These are phyloP conservation scores for Orthochromis malagaraziensis DNA, from an alignment of 2,113 vertebrate species.

Conservation along the genomic window DNA sequence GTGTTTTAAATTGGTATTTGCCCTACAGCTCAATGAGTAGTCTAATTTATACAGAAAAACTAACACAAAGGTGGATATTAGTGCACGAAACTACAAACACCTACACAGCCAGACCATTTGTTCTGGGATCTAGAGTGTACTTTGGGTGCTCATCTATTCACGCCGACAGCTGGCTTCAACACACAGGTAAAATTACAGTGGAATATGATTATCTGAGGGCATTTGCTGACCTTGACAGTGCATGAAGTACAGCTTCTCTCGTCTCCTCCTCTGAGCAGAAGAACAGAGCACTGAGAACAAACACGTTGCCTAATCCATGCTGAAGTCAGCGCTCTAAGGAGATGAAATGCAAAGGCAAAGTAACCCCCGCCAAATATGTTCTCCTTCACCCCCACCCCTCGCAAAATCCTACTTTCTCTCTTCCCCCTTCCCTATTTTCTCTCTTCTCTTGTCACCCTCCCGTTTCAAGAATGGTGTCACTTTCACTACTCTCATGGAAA, in stretches of 20 bases:
- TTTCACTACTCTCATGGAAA: conserved; percentile 55
- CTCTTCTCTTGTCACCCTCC: conserved; percentile 12
- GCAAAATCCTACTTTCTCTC: not conserved
- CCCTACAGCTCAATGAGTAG: not conserved
- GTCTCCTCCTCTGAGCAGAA: conserved; percentile 13
- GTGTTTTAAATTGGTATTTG: not conserved
- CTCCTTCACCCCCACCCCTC: not conserved
- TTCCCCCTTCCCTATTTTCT: not conserved
- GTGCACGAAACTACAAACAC: not conserved
- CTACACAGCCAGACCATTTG: not conserved
- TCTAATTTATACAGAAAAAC: not conserved
- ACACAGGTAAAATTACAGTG: conserved; percentile 61
- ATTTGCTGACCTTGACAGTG: conserved; percentile 59
- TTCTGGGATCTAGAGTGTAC: not conserved
- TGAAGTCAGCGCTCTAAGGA: conserved; percentile 65
- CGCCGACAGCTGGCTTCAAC: conserved; percentile 34
- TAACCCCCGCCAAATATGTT: not conserved
- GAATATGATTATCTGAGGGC: conserved; percentile 62
- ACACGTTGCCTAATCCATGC: conserved; percentile 59
- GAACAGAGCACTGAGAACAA: conserved; percentile 53
- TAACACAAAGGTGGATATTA: not conserved
- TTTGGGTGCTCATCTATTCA: conserved; percentile 19
- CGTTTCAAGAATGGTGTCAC: conserved; percentile 60
- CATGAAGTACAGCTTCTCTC: conserved; percentile 17
- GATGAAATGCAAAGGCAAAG: conserved; percentile 51